These are phyloP conservation scores for Brienomyrus brachyistius DNA, from an alignment of 2,113 vertebrate genomes.

Conservation along the genomic window DNA sequence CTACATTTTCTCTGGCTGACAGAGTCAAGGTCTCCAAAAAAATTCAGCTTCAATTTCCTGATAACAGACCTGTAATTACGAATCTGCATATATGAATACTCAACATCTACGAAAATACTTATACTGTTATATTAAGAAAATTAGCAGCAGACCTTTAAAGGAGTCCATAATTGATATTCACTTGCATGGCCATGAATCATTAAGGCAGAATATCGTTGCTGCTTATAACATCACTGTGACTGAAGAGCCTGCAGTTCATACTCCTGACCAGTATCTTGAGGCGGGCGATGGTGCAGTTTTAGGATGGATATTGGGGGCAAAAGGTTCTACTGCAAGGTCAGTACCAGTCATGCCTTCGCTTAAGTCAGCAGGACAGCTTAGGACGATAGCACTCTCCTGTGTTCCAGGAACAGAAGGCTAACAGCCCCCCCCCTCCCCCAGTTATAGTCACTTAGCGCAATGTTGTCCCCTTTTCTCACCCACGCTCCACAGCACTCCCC, in stretches of 20 bases:
- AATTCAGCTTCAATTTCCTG: background rate
- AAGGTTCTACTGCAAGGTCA: conserved; percentile 21
- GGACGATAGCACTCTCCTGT: conserved; percentile 2
- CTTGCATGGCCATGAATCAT: background rate
- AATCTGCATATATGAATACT: background rate
- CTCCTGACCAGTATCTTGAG: background rate
- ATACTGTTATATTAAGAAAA: background rate
- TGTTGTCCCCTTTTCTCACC: conserved; percentile 22
- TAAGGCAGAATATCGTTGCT: background rate
- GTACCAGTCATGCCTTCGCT: background rate
- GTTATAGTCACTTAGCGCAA: conserved; percentile 21
- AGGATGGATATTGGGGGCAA: background rate
- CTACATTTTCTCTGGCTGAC: background rate
- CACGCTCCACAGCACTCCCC: conserved; percentile 24
- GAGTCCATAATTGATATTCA: background rate
- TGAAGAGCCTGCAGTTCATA: background rate
- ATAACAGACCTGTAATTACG: background rate
- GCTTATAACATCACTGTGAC: background rate
- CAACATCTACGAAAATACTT: background rate
- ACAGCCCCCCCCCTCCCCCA: background rate
- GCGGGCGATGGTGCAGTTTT: background rate
- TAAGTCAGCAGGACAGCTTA: background rate
- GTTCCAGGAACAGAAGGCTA: background rate
- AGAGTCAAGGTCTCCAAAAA: background rate
- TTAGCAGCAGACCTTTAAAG: background rate